Percentiles rank a stretch among this genome's conserved stretches.
Evolutionary conservation across 2,113 vertebrate genomes (phyloP).

Genomic region (Rhipidura dahli): DNA sequence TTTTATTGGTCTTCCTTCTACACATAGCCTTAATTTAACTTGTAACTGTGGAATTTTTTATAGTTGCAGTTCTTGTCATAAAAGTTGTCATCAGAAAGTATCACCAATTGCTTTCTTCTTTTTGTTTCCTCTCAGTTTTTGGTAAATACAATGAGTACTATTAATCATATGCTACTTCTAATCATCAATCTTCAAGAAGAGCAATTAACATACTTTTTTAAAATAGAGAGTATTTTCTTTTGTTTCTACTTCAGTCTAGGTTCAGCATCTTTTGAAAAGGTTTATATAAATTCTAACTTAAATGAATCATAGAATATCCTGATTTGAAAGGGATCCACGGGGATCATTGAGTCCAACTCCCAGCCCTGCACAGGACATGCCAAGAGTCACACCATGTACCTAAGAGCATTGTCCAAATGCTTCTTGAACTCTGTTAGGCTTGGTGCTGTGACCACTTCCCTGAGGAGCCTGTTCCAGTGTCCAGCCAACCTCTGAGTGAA

Average conservation of each 20-base stretch:
- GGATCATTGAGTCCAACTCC: background rate
- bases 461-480: background rate
- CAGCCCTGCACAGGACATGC: background rate
- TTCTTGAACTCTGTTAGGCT: background rate
- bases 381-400: background rate
- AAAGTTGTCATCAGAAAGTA: background rate
- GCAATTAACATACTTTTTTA: background rate
- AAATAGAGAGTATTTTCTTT: background rate
- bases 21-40: background rate
- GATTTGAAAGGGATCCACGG: background rate
- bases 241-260: background rate
- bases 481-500: background rate
- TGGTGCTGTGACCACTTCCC: background rate
- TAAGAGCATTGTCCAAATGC: background rate
- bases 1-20: background rate
- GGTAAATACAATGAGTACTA: background rate
- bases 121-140: background rate
- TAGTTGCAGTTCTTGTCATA: background rate
- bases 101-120: background rate
- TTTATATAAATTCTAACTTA: background rate
- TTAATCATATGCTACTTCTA: background rate
- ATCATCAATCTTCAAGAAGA: background rate
- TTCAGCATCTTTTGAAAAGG: background rate
- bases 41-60: background rate
- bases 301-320: background rate